Base-by-base conservation (phyloP, 2,888 invertebrate species). In the Thysanoteuthis rhombus region DNA sequence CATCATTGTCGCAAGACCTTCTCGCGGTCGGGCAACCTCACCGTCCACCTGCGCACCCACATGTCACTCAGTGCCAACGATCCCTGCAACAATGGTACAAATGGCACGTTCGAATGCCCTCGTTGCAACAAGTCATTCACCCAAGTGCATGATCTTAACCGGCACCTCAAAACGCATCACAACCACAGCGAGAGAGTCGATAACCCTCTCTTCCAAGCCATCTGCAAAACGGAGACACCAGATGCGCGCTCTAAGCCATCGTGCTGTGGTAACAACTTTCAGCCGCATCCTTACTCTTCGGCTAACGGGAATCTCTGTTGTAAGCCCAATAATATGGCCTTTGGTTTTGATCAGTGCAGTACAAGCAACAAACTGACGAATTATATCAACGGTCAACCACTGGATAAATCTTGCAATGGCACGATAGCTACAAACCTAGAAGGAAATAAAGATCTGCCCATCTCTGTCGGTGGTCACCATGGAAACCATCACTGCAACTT, bases 1-100 rank as follows among this genome's bases (percentile, higher is more conserved):
- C 45, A 45, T 92, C 92, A 92, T 40, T 92, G 92, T 92, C 92
- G 45, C 40, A 92, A 92, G 92, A 92, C 92, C 92, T 92, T 92
- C 32, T 92, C 92, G 32, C 92, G 92, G n/a, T 92, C 92, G 92
- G 92, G 92, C 45, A 92, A 92, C 45, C 92, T 92, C 42, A 92
- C 92, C 92, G 92, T 92, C 92, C 92, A 92, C 45, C 32, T 92
- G 92, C 92, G 92, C 40, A 92, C 92, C 36, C 92, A 92, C 45
- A 75, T 75, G 75, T 92, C 92, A 12, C 42, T 92, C 16, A 19
- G 42, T 45, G 45, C 40, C 45, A 45, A 45, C 8, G 92, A 92
- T 36, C 40, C 92, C 28, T 92, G 92, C 28, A 92, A 92, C 16
- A 92, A 10, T n/a, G 45, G 40, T 39, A 40, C 40, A 16, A 92